Conservation (phyloP, 2,113 vertebrate species). For the Hucho hucho region DNA sequence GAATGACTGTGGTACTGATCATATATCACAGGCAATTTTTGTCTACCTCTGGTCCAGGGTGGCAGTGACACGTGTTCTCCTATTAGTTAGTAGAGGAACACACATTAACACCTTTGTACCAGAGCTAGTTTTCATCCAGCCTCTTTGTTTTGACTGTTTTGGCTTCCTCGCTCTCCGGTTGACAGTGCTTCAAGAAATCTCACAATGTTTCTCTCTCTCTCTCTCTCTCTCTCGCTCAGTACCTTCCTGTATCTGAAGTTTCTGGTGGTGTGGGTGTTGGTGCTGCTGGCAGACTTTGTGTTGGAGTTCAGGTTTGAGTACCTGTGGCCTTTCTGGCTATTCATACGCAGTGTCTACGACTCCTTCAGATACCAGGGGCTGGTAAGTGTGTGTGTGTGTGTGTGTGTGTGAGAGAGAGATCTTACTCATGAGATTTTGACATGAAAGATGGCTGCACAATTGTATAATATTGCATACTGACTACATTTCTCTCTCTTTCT, state of each 20-base stretch:
- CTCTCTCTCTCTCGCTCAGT: conserved; percentile 62
- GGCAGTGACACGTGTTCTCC: too few species aligned
- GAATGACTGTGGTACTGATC: not conserved
- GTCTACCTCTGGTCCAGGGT: not conserved
- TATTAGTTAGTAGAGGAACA: too few species aligned
- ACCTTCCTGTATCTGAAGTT: conserved; percentile 98
- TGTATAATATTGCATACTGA: not conserved
- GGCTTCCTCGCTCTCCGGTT: not conserved
- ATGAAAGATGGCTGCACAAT: not conserved
- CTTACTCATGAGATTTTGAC: too few species aligned
- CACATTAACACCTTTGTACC: too few species aligned
- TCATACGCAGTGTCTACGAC: conserved; percentile 97
- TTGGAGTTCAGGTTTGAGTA: conserved; percentile 99
- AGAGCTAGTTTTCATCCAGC: too few species aligned
- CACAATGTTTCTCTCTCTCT: conserved; percentile 13
- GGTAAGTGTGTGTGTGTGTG: conserved; percentile 75
- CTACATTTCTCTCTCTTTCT: not conserved
- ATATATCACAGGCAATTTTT: not conserved
- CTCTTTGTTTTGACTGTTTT: not conserved
- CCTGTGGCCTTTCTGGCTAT: conserved; percentile 99
- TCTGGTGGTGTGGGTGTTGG: conserved; percentile 95
- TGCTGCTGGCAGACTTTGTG: conserved; percentile 96
- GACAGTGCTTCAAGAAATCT: not conserved
- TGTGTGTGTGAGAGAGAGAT: too few species aligned
- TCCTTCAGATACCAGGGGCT: conserved; percentile 98